Conservation (phyloP, 2,888 invertebrate genomes). For the Pseudococcus jackbeardsleyi region DNA sequence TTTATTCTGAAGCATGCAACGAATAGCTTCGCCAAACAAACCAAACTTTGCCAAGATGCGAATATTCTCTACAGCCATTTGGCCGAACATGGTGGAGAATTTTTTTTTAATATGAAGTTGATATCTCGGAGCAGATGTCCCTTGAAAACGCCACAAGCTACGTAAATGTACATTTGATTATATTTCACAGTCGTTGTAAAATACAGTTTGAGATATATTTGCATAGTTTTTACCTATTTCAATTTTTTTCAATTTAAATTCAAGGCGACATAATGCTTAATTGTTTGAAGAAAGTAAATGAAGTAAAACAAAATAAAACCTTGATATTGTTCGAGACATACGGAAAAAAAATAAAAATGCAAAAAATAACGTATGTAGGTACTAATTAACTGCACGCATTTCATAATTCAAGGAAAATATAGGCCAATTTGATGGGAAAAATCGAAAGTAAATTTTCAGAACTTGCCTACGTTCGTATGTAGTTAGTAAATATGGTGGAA, state of each 20-base stretch:
- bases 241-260: neutral
- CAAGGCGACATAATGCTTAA: neutral
- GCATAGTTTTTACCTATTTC: neutral
- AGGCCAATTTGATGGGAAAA: slow-evolving; percentile 2
- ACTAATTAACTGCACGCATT: slow-evolving; percentile 7
- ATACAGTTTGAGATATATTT: neutral
- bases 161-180: neutral
- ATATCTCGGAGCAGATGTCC: neutral
- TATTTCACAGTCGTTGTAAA: too few relatives aligned
- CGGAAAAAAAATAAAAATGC: neutral
- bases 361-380: neutral
- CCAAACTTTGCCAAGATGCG: neutral
- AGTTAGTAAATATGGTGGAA: neutral
- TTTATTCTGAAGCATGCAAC: neutral
- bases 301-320: neutral
- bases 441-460: neutral
- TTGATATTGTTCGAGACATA: neutral
- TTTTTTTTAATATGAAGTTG: neutral
- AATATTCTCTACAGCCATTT: neutral
- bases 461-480: neutral
- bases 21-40: neutral
- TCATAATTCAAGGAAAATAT: neutral
- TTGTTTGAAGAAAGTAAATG: neutral
- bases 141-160: neutral
- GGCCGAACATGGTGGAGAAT: neutral